These are phyloP conservation scores for Dynastes hyllus DNA, from an alignment of 2,888 invertebrate genomes.

Conservation along the genomic window DNA sequence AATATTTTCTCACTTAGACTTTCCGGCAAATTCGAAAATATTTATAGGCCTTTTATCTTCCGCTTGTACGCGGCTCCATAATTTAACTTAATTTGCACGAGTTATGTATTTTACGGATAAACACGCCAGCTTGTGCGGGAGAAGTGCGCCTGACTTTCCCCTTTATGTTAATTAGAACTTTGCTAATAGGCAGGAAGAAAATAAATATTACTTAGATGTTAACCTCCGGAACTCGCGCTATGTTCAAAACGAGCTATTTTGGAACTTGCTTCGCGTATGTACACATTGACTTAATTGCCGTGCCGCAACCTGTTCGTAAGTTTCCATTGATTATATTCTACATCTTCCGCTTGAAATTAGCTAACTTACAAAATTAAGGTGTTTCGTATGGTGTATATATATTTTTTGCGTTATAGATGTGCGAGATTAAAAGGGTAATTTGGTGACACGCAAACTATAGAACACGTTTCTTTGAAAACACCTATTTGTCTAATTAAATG, in stretches of 20 bases:
- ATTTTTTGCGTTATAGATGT: too few species aligned
- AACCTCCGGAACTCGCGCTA: neutral
- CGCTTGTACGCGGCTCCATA: neutral
- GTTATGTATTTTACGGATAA: slow-evolving; percentile 30
- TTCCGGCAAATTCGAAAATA: slow-evolving; percentile 4
- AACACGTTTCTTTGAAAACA: neutral
- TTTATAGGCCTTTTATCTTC: slow-evolving; percentile 4
- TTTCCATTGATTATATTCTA: too few species aligned
- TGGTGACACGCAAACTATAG: neutral
- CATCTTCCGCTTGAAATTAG: too few species aligned
- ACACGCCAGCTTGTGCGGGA: neutral
- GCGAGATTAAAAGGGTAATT: too few species aligned
- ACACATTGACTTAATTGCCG: too few species aligned
- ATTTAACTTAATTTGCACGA: slow-evolving; percentile 26
- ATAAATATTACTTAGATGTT: slow-evolving; percentile 18
- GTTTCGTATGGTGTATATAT: too few species aligned
- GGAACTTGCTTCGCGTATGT: neutral
- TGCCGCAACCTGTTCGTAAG: too few species aligned
- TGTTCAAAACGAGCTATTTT: neutral
- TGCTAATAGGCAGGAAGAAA: neutral
- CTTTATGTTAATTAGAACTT: slow-evolving; percentile 21
- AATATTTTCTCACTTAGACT: too few species aligned
- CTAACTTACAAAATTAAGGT: too few species aligned
- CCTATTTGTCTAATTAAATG: neutral
- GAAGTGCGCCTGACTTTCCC: slow-evolving; percentile 5